phyloP scores from a whole-genome alignment of 2,888 invertebrate genomes.

The Drosophila antonietae region DNA sequence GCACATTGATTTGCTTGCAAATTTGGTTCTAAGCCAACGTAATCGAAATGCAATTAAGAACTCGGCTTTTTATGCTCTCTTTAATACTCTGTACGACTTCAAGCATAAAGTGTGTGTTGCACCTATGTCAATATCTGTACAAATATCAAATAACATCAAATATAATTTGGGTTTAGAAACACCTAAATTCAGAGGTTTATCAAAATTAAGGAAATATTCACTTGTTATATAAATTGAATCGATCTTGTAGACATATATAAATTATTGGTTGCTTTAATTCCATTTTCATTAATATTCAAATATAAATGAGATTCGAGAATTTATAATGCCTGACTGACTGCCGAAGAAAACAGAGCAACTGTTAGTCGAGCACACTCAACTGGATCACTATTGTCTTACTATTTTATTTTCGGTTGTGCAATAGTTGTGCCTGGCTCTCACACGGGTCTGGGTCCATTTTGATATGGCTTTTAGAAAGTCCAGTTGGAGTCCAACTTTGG shows the following conservation, averaged over 20 bases:
- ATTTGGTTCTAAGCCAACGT: constrained; percentile 56
- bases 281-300: no score
- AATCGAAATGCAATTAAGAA: constrained; percentile 78
- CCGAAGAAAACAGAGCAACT: background rate
- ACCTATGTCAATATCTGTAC: background rate
- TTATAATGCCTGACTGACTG: background rate
- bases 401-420: constrained; percentile 39
- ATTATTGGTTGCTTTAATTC: background rate
- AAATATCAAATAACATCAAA: background rate
- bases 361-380: background rate
- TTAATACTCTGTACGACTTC: constrained; percentile 1
- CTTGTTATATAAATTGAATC: background rate
- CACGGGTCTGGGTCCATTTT: constrained; percentile 48
- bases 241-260: background rate
- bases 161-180: background rate
- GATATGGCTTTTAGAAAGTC: constrained; percentile 74
- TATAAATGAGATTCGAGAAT: no score
- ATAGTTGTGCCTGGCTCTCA: constrained; percentile 40
- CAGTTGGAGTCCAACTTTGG: constrained; percentile 37
- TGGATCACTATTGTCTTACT: constrained; percentile 29
- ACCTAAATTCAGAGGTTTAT: background rate
- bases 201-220: background rate
- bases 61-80: constrained; percentile 8
- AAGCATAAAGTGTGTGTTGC: background rate
- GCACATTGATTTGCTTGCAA: constrained; percentile 70